These are phyloP conservation scores for Acleris literana DNA, from an alignment of 2,888 invertebrate species.

Conservation along the genomic window DNA sequence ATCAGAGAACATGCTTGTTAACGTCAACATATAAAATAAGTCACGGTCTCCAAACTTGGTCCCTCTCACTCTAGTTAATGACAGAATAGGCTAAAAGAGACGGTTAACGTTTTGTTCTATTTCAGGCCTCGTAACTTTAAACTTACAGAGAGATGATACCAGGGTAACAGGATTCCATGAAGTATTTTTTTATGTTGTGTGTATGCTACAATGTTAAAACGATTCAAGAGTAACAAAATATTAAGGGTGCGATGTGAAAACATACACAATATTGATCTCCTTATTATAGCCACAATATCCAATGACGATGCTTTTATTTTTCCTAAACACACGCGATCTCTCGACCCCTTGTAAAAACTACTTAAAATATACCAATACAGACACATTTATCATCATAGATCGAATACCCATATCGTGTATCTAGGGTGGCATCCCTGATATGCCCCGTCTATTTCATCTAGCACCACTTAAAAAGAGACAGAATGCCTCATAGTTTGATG, in stretches of 20 bases:
- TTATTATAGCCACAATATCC: slow-evolving; percentile 13
- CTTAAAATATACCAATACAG: neutral
- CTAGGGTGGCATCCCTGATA: slow-evolving; percentile 1
- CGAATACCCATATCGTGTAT: neutral
- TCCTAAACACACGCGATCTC: slow-evolving; percentile 11
- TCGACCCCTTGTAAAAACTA: slow-evolving; percentile 7
- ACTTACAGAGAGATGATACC: no score
- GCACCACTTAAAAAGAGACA: neutral
- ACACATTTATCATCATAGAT: slow-evolving; percentile 7
- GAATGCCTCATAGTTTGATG: neutral
- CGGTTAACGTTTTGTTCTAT: no score
- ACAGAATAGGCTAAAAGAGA: no score
- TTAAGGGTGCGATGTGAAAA: neutral
- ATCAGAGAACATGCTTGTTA: neutral
- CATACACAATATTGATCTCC: neutral
- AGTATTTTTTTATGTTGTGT: no score
- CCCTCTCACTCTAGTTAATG: no score
- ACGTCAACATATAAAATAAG: slow-evolving; percentile 1
- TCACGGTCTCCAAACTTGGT: no score
- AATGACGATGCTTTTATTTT: slow-evolving; percentile 19
- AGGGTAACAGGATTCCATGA: no score
- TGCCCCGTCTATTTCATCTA: neutral
- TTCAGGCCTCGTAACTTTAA: no score
- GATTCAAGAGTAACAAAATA: no score
- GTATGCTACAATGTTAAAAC: no score